phyloP scores from a whole-genome alignment of 2,797 vertebrate genomes.

The Gymnocypris eckloni region DNA sequence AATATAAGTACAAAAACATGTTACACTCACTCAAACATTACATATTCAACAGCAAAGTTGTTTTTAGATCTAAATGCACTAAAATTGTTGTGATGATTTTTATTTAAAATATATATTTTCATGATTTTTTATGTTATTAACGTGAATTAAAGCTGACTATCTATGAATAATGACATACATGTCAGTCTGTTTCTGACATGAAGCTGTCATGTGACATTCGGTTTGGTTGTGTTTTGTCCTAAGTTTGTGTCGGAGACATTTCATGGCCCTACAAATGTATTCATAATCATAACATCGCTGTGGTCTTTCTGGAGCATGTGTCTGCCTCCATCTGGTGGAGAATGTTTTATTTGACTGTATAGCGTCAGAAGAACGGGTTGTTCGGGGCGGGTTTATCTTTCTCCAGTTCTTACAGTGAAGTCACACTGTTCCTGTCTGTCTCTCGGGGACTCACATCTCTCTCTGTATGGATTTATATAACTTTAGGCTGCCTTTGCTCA shows the following conservation, averaged over 20 bases:
- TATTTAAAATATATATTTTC: neutral
- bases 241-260: neutral
- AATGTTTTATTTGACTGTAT: neutral
- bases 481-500: constrained; percentile 35
- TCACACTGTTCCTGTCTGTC: constrained; percentile 32
- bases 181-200: neutral
- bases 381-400: neutral
- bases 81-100: too few species aligned
- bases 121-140: neutral
- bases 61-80: neutral
- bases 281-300: neutral
- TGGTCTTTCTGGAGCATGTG: neutral
- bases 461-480: constrained; percentile 52
- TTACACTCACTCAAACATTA: neutral
- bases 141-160: neutral
- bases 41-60: too few species aligned
- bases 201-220: too few species aligned
- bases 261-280: neutral
- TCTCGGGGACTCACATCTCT: constrained; percentile 35
- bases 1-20: neutral
- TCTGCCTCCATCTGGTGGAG: neutral
- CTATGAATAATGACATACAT: too few species aligned
- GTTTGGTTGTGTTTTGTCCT: neutral
- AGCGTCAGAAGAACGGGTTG: neutral
- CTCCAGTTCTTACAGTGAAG: neutral